Conservation (phyloP, 2,797 vertebrate species). For the Novumbra hubbsi region DNA sequence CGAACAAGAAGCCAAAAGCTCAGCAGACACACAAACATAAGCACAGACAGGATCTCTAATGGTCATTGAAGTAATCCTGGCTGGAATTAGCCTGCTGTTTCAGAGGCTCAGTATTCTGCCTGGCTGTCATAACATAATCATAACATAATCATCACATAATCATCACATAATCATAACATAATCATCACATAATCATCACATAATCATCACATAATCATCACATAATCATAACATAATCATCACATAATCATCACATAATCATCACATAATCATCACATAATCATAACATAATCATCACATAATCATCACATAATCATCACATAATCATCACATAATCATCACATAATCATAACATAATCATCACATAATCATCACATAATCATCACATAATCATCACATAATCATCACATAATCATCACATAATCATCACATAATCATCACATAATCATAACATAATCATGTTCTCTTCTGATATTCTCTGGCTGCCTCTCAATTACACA, state of each 20-base stretch:
- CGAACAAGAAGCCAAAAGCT: too few species aligned
- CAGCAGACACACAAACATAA: background rate
- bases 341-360: background rate
- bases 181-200: too few species aligned
- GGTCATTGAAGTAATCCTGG: conserved; percentile 1
- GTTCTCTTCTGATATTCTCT: background rate
- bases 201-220: background rate
- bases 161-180: background rate
- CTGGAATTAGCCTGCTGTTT: background rate
- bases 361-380: too few species aligned
- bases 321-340: background rate
- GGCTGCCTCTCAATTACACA: background rate
- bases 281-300: background rate
- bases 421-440: background rate
- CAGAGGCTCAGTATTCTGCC: background rate
- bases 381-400: background rate
- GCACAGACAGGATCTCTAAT: background rate
- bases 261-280: background rate
- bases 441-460: background rate
- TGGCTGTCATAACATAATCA: background rate
- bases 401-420: background rate
- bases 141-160: background rate
- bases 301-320: too few species aligned
- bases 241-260: too few species aligned
- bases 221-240: background rate